Evolutionary conservation across 2,113 vertebrate genomes (phyloP).

Genomic region (Vicugna pacos): DNA sequence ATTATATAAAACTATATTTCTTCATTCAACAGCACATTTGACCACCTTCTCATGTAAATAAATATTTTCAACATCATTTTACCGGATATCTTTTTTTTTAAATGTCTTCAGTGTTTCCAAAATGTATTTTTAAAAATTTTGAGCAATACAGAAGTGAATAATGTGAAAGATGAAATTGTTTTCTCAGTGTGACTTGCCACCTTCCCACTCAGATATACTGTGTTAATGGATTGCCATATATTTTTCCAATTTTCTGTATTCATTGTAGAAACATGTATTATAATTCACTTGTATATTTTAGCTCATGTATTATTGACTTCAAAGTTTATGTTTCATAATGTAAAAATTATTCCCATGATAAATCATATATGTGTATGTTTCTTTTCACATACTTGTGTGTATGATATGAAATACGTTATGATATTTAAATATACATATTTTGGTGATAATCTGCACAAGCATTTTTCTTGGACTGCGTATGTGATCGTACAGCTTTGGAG

Average conservation of each 20-base stretch:
- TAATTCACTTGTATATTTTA: background rate
- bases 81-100: no score
- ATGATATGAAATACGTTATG: background rate
- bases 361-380: background rate
- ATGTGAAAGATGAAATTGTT: background rate
- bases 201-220: background rate
- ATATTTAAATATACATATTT: background rate
- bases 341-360: background rate
- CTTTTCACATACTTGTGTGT: background rate
- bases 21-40: background rate
- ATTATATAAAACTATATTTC: background rate
- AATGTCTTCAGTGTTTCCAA: background rate
- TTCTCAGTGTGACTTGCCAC: background rate
- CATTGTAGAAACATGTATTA: background rate
- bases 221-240: background rate
- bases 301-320: background rate
- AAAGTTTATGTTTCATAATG: slow-evolving; percentile 8
- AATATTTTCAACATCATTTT: background rate
- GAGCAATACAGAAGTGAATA: background rate
- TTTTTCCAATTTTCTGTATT: background rate
- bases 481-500: background rate
- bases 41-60: background rate
- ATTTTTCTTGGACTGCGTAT: background rate
- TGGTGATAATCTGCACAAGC: background rate
- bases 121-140: background rate